Conservation (phyloP, 2,888 invertebrate species). For the Leptinotarsa peninsularis region DNA sequence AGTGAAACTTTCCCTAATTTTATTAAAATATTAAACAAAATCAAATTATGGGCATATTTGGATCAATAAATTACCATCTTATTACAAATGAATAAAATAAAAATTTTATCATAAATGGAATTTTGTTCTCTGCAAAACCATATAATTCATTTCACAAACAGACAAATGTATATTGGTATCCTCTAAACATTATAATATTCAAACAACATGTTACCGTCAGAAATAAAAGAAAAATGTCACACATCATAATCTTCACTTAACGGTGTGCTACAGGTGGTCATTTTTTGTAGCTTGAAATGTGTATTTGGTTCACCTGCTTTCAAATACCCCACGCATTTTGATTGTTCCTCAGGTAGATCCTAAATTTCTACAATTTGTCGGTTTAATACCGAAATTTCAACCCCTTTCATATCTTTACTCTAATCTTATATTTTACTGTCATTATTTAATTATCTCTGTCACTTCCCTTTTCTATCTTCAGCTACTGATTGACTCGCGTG, state of each 20-base stretch:
- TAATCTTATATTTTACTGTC: slow-evolving; percentile 21
- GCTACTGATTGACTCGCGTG: slow-evolving; percentile 15
- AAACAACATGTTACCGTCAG: not conserved
- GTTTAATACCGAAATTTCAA: slow-evolving; percentile 31
- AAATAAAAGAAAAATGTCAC: slow-evolving; percentile 9
- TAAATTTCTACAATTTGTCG: slow-evolving; percentile 34
- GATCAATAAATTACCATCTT: no score
- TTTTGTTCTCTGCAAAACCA: no score
- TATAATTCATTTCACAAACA: no score
- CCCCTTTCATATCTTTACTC: slow-evolving; percentile 17
- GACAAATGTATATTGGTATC: no score
- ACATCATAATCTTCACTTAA: slow-evolving; percentile 3
- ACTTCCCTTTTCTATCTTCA: not conserved
- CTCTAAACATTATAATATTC: not conserved
- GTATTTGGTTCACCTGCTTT: slow-evolving; percentile 20
- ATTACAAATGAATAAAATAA: no score
- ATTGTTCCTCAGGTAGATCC: slow-evolving; percentile 24
- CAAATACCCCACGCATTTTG: slow-evolving; percentile 32
- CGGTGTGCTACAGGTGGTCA: slow-evolving; percentile 23
- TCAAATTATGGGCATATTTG: no score
- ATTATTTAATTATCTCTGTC: slow-evolving; percentile 26
- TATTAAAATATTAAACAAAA: no score
- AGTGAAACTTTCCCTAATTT: no score
- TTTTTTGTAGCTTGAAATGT: slow-evolving; percentile 21
- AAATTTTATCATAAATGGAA: no score